Conservation (phyloP, 1,140 invertebrate species). For the Phymorhynchus buccinoides region DNA sequence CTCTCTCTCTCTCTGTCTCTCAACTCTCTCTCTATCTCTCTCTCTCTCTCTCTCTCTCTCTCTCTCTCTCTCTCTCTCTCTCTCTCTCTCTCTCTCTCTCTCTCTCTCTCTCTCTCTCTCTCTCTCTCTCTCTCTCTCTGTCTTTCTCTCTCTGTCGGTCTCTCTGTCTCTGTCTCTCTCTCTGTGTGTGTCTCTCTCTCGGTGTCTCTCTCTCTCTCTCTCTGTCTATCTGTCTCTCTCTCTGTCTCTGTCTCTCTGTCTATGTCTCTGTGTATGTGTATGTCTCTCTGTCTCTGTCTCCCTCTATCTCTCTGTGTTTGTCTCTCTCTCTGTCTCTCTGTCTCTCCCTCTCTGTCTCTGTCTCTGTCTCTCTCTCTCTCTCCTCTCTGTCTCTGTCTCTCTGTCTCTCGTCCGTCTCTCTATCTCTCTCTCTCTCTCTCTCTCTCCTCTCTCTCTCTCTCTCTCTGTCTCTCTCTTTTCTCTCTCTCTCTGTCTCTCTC, state of each 20-base stretch:
- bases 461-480: neutral
- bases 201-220: too few species aligned
- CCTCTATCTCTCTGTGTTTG: constrained; percentile 6
- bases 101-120: constrained; percentile 18
- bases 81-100: neutral
- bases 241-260: neutral
- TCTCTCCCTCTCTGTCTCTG: neutral
- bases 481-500: neutral
- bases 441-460: constrained; percentile 8
- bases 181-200: too few species aligned
- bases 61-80: neutral
- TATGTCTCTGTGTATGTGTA: neutral
- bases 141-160: neutral
- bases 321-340: constrained; percentile 20
- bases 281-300: neutral
- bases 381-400: constrained; percentile 4
- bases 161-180: neutral
- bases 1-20: neutral
- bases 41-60: constrained; percentile 21
- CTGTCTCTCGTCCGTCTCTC: neutral
- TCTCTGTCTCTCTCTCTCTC: neutral
- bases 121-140: neutral
- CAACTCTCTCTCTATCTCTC: neutral
- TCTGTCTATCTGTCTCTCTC: neutral
- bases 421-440: neutral